Conservation (phyloP, 2,888 invertebrate species). For the Drosophila fungiperda region DNA sequence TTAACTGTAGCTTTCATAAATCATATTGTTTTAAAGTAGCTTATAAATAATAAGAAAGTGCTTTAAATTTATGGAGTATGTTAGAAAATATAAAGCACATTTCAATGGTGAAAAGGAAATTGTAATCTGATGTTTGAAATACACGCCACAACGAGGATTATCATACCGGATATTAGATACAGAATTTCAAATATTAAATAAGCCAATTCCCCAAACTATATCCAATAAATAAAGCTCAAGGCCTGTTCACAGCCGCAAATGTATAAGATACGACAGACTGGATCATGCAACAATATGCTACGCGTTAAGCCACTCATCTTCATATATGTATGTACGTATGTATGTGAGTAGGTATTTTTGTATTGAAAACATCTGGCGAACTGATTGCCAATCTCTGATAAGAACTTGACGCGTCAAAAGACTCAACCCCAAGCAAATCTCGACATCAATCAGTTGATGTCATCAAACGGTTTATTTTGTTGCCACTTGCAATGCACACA, state of each 20-base stretch:
- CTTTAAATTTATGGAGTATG: neutral
- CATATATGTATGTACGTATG: neutral
- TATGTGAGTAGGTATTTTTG: neutral
- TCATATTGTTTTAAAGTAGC: neutral
- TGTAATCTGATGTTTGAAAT: neutral
- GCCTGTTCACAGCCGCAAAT: neutral
- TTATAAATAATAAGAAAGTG: neutral
- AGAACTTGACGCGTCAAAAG: constrained; percentile 25
- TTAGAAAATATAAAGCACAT: neutral
- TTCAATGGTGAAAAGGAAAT: neutral
- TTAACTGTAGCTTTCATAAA: constrained; percentile 4
- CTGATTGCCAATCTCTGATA: constrained; percentile 46
- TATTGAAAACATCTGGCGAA: constrained; percentile 17
- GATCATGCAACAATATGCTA: constrained; percentile 25
- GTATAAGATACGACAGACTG: neutral
- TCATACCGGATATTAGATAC: constrained; percentile 17
- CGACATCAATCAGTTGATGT: constrained; percentile 58
- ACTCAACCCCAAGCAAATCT: constrained; percentile 24
- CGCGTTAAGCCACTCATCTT: neutral
- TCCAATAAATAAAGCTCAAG: neutral
- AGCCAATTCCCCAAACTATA: neutral
- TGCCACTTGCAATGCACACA: constrained; percentile 59
- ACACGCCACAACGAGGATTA: neutral
- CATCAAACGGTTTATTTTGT: constrained; percentile 67
- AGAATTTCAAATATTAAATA: neutral